Conservation (phyloP, 53 echinoderm and acorn worm species). For the Luidia sarsii region DNA sequence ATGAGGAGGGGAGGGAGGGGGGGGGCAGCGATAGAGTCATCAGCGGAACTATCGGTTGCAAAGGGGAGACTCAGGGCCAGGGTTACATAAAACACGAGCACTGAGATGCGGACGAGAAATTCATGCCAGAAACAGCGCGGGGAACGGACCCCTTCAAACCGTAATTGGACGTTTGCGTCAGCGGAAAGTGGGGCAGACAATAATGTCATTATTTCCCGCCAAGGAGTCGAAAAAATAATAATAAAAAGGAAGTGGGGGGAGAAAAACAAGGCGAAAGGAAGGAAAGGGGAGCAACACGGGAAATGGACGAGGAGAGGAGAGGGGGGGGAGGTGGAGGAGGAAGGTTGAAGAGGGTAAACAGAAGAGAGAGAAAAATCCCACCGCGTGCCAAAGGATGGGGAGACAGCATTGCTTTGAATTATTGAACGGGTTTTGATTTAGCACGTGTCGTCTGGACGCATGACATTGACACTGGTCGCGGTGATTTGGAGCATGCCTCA, state of each 20-base stretch:
- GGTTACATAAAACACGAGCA: too few species aligned
- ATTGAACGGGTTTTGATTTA: conserved; percentile 54
- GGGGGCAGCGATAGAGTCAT: too few species aligned
- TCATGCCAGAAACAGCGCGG: neutral
- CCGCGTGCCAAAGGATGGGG: conserved; percentile 6
- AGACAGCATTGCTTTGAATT: conserved; percentile 23
- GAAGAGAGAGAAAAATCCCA: neutral
- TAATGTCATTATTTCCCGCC: conserved; percentile 13
- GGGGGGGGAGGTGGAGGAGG: too few species aligned
- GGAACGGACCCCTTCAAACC: neutral
- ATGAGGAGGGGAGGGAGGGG: too few species aligned
- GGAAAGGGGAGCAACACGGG: too few species aligned
- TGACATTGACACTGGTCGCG: conserved; percentile 31
- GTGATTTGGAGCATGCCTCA: neutral
- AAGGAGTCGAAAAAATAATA: neutral
- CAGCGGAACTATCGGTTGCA: too few species aligned
- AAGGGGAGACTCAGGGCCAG: too few species aligned
- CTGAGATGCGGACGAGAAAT: conserved; percentile 1
- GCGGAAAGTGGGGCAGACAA: conserved; percentile 40
- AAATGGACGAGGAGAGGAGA: too few species aligned
- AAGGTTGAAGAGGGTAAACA: too few species aligned
- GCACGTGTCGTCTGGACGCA: conserved; percentile 28
- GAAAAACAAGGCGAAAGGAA: too few species aligned
- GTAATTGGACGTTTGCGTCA: neutral
- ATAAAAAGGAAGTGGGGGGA: too few species aligned